phyloP scores from a whole-genome alignment of 2,888 invertebrate species.

The Hydraecia micacea region DNA sequence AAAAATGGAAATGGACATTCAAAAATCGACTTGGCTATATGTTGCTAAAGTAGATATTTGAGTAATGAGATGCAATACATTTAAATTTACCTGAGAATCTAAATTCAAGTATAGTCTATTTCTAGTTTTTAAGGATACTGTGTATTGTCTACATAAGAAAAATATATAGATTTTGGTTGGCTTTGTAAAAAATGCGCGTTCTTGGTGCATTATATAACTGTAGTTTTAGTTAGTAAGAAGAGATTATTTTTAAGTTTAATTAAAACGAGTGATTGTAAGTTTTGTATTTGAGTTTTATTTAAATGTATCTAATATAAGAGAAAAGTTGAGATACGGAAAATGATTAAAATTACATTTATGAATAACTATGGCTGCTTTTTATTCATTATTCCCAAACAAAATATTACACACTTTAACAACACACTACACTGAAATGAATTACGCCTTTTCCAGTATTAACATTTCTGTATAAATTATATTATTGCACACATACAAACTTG shows the following conservation, averaged over 20 bases:
- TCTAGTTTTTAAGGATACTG: constrained; percentile 46
- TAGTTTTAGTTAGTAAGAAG: constrained; percentile 35
- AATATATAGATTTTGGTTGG: constrained; percentile 36
- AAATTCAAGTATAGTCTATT: constrained; percentile 32
- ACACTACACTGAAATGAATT: not conserved
- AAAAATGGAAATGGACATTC: not conserved
- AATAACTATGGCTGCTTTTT: constrained; percentile 29
- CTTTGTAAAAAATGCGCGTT: constrained; percentile 65
- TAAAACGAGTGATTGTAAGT: constrained; percentile 42
- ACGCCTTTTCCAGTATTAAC: not conserved
- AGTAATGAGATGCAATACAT: not conserved
- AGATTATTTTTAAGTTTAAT: constrained; percentile 60
- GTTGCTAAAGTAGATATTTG: not conserved
- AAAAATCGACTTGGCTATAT: not conserved
- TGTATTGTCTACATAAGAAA: constrained; percentile 40
- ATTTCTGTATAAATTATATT: too few species aligned
- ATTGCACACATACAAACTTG: too few species aligned
- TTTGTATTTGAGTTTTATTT: constrained; percentile 66
- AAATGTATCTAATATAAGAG: constrained; percentile 48
- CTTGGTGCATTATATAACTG: constrained; percentile 54
- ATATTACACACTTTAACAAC: not conserved
- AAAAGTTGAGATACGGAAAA: constrained; percentile 52
- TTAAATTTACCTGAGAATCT: constrained; percentile 20
- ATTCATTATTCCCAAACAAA: not conserved
- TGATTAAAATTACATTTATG: constrained; percentile 58